Evolutionary conservation across 2,113 vertebrate species (phyloP).

Genomic region (Anarhynchus alexandrinus): DNA sequence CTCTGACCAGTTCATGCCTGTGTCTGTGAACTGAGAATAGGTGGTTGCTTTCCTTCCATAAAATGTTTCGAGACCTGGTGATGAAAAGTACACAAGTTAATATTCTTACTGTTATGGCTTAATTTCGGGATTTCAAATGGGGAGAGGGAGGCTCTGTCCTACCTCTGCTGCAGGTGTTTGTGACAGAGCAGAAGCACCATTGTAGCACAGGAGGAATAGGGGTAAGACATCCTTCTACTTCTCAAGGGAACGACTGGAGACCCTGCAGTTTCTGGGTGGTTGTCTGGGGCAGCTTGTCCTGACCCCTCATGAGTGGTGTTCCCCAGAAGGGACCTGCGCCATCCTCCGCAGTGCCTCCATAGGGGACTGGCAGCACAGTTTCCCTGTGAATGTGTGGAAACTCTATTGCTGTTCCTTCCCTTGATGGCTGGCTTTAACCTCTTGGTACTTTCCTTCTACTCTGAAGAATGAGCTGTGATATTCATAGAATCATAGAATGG

Average conservation of each 20-base stretch:
- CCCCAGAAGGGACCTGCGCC: not conserved
- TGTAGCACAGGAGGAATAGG: not conserved
- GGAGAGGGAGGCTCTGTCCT: not conserved
- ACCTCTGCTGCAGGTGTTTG: not conserved
- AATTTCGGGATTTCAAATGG: not conserved
- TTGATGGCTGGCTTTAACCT: not conserved
- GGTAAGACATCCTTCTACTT: not conserved
- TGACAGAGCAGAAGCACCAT: not conserved
- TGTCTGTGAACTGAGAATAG: not conserved
- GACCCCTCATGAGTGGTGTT: not conserved
- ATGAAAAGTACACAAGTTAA: not conserved
- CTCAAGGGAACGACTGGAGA: not conserved
- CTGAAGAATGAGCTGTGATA: not conserved
- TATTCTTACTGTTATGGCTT: not conserved
- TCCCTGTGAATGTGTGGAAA: not conserved
- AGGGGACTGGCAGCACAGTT: not conserved
- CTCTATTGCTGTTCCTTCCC: not conserved
- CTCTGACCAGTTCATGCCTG: not conserved
- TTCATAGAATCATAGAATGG: not conserved
- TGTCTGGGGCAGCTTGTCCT: not conserved
- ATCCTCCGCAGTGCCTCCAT: not conserved
- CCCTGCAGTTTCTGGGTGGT: not conserved
- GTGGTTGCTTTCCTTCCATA: not conserved
- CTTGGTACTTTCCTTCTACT: not conserved
- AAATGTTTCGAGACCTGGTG: not conserved